Evolutionary conservation across 2,888 invertebrate species (phyloP), one percentile per base, ranked within the genome.

Genomic region (Eristalinus sepulchralis): DNA sequence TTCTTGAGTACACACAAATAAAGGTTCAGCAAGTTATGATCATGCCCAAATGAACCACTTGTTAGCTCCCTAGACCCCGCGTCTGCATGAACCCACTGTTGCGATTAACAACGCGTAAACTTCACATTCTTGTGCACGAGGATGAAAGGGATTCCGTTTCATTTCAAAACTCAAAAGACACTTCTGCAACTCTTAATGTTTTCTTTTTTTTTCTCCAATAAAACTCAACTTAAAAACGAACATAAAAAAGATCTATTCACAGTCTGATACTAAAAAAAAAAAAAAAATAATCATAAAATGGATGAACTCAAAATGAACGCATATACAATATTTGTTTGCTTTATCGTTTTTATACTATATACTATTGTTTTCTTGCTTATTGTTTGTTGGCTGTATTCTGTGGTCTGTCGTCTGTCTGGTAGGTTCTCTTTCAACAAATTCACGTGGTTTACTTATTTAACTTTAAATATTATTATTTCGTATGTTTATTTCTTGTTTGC

Each of bases 401-500:
- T n/a, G 8, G 47, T 47, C 47, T 17, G 8, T n/a, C n/a, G 47
- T 47, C 47, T 47, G 47, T 47, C 47, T n/a, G n/a, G 47, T 47
- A 47, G 47, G 47, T 20, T 34, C 13, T 10, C 33, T 4, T 33
- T 33, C 31, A 63, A 63, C 34, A 63, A 57, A 57, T 24, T 57
- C 57, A 24, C 24, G 24, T 57, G 77, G 77, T 82, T 85, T 71
- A 59, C 67, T 67, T 76, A 71, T 81, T 27, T 76, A 71, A 72
- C 77, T 78, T 81, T 82, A 22, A 73, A 78, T 80, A 72, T 79
- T 64, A 22, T 59, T 80, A 72, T 77, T 82, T 82, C 53, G 81
- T 82, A 57, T 67, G 76, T 34, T 57, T 62, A 22, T 64, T 47
- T 55, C 39, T 73, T 63, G 10, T 33, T 57, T 76, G 24, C 59